A percentile compares a stretch with the other conserved stretches of the same genome.
These are phyloP conservation scores for Leuciscus idus DNA, from an alignment of 2,113 vertebrate species.

Conservation along the genomic window DNA sequence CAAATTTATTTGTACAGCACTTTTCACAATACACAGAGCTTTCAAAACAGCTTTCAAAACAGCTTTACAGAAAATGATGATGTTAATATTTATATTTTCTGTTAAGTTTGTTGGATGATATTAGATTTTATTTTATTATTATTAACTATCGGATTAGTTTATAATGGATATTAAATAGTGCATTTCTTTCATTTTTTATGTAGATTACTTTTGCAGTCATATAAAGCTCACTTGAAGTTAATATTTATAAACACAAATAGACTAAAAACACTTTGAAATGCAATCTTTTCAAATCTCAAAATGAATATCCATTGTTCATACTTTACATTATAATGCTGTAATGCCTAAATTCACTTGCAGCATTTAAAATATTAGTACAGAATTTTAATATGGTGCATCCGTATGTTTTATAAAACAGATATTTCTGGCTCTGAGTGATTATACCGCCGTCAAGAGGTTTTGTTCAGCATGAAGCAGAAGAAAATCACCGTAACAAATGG, in stretches of 20 bases:
- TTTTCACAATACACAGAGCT: too few relatives aligned
- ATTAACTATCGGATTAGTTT: not conserved
- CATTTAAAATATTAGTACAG: not conserved
- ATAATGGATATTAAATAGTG: not conserved
- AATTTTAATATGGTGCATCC: not conserved
- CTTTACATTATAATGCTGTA: not conserved
- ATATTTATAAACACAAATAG: not conserved
- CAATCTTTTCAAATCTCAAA: too few relatives aligned
- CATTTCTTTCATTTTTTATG: not conserved
- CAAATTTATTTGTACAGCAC: too few relatives aligned
- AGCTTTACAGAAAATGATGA: too few relatives aligned
- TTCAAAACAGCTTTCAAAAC: too few relatives aligned
- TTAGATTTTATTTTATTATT: not conserved
- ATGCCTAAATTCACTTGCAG: not conserved
- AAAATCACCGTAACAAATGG: constrained; percentile 7
- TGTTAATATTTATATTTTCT: too few relatives aligned
- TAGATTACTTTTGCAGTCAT: not conserved
- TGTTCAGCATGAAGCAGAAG: constrained; percentile 11
- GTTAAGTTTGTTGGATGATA: not conserved
- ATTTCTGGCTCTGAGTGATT: not conserved
- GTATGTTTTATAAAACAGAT: not conserved
- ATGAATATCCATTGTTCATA: not conserved
- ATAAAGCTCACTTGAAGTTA: not conserved
- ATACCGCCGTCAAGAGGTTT: not conserved
- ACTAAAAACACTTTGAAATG: not conserved